Conservation (phyloP, 2,113 vertebrate species). For the Tragelaphus strepsiceros region DNA sequence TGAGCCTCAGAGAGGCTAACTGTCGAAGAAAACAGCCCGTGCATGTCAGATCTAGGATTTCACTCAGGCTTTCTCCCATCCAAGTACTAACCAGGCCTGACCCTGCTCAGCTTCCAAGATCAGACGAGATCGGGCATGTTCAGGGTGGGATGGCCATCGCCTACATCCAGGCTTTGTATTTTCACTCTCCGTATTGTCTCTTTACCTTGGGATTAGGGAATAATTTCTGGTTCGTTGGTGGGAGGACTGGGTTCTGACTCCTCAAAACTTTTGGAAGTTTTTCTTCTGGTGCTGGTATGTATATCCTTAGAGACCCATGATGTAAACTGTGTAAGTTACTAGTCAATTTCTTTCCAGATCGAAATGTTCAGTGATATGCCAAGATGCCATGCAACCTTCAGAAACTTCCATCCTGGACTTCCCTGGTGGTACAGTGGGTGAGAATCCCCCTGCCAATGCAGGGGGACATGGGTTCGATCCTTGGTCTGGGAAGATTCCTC, state of each 20-base stretch:
- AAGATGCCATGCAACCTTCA: background rate
- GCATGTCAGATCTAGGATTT: background rate
- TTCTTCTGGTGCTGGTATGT: background rate
- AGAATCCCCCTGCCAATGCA: background rate
- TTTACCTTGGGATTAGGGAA: background rate
- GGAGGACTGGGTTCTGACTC: background rate
- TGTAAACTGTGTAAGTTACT: background rate
- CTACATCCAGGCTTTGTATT: background rate
- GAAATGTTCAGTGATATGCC: background rate
- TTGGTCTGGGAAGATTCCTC: background rate
- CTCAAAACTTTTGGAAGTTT: background rate
- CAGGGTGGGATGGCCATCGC: background rate
- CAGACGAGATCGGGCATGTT: background rate
- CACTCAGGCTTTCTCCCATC: background rate
- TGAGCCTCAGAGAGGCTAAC: background rate
- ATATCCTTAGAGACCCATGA: background rate
- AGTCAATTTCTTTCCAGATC: background rate
- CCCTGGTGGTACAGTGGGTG: background rate
- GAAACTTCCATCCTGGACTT: background rate
- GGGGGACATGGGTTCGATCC: background rate
- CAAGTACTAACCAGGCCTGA: background rate
- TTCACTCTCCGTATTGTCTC: background rate
- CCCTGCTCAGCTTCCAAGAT: background rate
- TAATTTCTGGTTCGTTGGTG: background rate
- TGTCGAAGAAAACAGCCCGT: background rate